Percentiles rank a stretch among this genome's conserved stretches.
Evolutionary conservation across 2,888 invertebrate species (phyloP).

Genomic region (Crioceris asparagi): DNA sequence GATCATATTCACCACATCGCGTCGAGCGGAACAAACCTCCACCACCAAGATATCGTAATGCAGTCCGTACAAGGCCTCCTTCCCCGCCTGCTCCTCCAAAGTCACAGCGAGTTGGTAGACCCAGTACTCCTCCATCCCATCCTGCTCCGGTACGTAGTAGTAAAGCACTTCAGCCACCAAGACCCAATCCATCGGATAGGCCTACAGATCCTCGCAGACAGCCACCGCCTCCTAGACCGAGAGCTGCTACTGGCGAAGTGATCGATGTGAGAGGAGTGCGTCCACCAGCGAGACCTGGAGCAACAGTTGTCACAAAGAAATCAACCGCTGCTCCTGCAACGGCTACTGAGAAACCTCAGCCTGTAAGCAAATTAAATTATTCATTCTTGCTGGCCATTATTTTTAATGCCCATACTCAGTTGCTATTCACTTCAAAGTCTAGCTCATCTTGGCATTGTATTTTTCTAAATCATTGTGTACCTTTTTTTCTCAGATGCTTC

Average conservation of each 20-base stretch:
- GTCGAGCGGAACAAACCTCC: slow-evolving; percentile 28
- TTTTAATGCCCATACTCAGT: too few species aligned
- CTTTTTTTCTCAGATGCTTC: slow-evolving; percentile 26
- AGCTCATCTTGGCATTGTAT: too few species aligned
- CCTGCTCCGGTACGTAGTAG: slow-evolving; percentile 20
- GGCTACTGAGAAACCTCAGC: slow-evolving; percentile 29
- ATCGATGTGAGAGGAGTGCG: slow-evolving; percentile 42
- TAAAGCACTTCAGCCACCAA: slow-evolving; percentile 10
- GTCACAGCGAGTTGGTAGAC: slow-evolving; percentile 45
- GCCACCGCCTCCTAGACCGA: slow-evolving; percentile 48
- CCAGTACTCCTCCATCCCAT: slow-evolving; percentile 44
- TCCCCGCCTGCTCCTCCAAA: slow-evolving; percentile 41
- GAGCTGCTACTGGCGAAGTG: slow-evolving; percentile 40
- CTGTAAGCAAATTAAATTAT: too few species aligned
- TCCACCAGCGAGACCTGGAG: slow-evolving; percentile 34
- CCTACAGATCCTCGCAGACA: slow-evolving; percentile 41
- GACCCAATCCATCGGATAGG: slow-evolving; percentile 28
- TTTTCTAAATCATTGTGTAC: too few species aligned
- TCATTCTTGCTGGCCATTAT: too few species aligned
- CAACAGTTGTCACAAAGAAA: not conserved
- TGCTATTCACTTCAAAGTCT: too few species aligned
- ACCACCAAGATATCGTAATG: slow-evolving; percentile 38
- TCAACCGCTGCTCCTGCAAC: not conserved
- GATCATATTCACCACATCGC: slow-evolving; percentile 47
- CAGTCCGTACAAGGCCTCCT: slow-evolving; percentile 41